Conservation (phyloP, 1,140 invertebrate species). For the Sycophaga agraensis region DNA sequence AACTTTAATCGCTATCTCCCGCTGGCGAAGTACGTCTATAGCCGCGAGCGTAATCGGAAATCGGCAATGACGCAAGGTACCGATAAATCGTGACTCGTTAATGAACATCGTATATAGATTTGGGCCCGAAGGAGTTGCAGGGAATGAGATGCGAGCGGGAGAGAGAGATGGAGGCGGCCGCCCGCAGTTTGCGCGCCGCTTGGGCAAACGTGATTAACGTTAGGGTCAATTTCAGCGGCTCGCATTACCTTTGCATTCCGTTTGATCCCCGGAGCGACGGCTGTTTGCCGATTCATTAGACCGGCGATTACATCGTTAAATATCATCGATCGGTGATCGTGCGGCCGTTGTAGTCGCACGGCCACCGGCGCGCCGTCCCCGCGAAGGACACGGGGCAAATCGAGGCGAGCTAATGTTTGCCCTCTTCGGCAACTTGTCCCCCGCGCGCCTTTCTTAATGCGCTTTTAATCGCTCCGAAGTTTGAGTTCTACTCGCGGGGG, state of each 20-base stretch:
- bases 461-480: too few species aligned
- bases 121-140: neutral
- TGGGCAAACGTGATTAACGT: constrained; percentile 37
- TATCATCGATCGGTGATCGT: constrained; percentile 2
- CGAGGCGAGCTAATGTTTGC: too few species aligned
- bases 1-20: constrained; percentile 3
- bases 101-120: constrained; percentile 1
- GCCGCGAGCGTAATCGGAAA: neutral
- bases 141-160: neutral
- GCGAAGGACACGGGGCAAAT: too few species aligned
- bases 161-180: neutral
- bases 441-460: too few species aligned
- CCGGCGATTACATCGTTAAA: constrained; percentile 22
- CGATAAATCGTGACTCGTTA: neutral
- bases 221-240: constrained; percentile 33
- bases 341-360: too few species aligned
- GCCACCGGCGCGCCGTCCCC: neutral
- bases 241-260: constrained; percentile 38
- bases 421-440: too few species aligned
- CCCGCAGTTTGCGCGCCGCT: neutral
- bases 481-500: too few species aligned
- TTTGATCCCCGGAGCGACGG: constrained; percentile 41
- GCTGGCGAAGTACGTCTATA: neutral
- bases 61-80: neutral
- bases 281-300: constrained; percentile 51